phyloP scores from a whole-genome alignment of 2,888 invertebrate genomes.

The Conops quadrifasciatus region DNA sequence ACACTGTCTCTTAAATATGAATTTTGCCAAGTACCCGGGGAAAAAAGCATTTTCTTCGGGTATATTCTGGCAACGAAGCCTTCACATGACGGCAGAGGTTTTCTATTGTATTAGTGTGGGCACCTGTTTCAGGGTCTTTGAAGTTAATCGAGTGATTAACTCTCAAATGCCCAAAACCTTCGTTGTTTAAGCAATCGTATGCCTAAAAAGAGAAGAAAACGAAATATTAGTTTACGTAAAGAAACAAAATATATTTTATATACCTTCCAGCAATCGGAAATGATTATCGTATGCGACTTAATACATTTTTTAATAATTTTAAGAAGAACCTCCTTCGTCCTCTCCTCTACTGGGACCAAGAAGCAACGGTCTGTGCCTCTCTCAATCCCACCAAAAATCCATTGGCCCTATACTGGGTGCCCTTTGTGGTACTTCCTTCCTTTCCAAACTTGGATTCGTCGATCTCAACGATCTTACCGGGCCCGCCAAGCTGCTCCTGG shows the following conservation, averaged over 20 bases:
- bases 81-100: neutral
- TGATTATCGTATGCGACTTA: neutral
- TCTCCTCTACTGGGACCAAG: neutral
- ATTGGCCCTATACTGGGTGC: constrained; percentile 1
- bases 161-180: neutral
- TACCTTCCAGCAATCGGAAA: constrained; percentile 16
- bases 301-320: neutral
- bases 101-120: neutral
- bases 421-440: constrained; percentile 6
- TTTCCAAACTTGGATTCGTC: constrained; percentile 14
- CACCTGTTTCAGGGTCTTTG: neutral
- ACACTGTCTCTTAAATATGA: no score
- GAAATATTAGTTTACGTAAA: no score
- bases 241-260: no score
- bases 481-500: neutral
- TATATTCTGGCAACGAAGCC: neutral
- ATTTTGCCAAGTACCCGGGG: neutral
- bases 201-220: neutral
- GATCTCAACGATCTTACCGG: constrained; percentile 7
- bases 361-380: neutral
- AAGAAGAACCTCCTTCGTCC: neutral
- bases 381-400: constrained; percentile 20
- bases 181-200: no score
- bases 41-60: neutral
- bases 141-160: neutral